A percentile compares a stretch with the other conserved stretches of the same genome.
Conservation (phyloP, 2,888 invertebrate species). For the Subacronicta megacephala region DNA sequence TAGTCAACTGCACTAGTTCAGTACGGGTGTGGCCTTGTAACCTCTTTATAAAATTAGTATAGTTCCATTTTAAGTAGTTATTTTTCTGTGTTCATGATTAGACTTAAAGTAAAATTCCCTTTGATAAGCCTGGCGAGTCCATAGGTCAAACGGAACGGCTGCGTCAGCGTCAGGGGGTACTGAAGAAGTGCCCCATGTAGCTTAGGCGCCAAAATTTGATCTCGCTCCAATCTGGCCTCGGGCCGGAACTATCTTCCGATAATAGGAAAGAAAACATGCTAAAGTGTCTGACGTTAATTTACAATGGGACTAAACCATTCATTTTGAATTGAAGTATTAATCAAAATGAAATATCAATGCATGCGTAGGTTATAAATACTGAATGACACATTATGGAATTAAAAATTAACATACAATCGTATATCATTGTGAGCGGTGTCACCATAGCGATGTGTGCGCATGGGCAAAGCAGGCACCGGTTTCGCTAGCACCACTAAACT, state of each 20-base stretch:
- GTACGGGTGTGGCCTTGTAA: too few relatives aligned
- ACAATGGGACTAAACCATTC: constrained; percentile 31
- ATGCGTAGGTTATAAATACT: constrained; percentile 42
- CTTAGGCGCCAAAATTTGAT: too few relatives aligned
- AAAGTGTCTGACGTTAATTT: constrained; percentile 34
- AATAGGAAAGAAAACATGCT: constrained; percentile 15
- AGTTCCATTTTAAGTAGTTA: background rate
- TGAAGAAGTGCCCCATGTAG: too few relatives aligned
- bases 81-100: background rate
- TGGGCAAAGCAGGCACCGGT: too few relatives aligned
- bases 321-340: constrained; percentile 35
- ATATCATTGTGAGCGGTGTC: constrained; percentile 29
- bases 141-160: too few relatives aligned
- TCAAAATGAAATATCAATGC: constrained; percentile 41
- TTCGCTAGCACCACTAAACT: too few relatives aligned
- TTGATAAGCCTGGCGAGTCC: too few relatives aligned
- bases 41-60: too few relatives aligned
- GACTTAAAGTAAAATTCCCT: constrained; percentile 18
- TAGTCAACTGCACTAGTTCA: too few relatives aligned
- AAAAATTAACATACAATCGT: constrained; percentile 59
- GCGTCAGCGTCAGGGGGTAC: too few relatives aligned
- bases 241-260: too few relatives aligned
- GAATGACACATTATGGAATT: constrained; percentile 50
- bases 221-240: too few relatives aligned
- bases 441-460: constrained; percentile 1